Evolutionary conservation across 2,888 invertebrate genomes (phyloP).

Genomic region (Andricus quercusramuli): DNA sequence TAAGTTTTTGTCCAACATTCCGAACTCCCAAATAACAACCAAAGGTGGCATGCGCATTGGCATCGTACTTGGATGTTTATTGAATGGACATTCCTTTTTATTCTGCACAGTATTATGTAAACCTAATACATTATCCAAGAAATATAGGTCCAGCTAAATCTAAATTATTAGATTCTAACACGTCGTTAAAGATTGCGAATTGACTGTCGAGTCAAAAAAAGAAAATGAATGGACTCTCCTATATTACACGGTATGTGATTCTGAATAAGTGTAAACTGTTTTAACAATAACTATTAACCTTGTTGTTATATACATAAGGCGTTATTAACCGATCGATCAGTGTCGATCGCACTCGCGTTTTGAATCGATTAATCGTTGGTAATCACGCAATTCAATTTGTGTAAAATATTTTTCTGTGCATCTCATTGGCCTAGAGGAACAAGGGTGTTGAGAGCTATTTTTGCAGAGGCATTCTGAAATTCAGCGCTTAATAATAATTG

Average conservation of each 20-base stretch:
- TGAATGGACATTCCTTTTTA: constrained; percentile 16
- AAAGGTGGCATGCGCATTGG: not conserved
- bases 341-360: constrained; percentile 32
- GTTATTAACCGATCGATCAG: constrained; percentile 65
- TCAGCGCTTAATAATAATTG: not conserved
- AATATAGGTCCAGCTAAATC: not conserved
- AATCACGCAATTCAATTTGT: constrained; percentile 13
- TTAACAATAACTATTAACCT: constrained; percentile 76
- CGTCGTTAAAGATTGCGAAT: constrained; percentile 13
- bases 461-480: not conserved
- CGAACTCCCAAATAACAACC: constrained; percentile 47
- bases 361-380: constrained; percentile 47
- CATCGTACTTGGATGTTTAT: not conserved
- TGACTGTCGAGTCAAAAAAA: constrained; percentile 28
- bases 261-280: constrained; percentile 77
- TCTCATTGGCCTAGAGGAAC: constrained; percentile 67
- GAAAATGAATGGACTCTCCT: constrained; percentile 47
- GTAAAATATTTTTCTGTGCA: constrained; percentile 47
- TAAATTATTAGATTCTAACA: not conserved
- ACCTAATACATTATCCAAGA: not conserved
- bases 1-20: constrained; percentile 55
- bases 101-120: not conserved
- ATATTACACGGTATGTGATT: constrained; percentile 68
- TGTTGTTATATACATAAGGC: constrained; percentile 79
- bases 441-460: not conserved